These are phyloP conservation scores for Onychomys arenicola DNA, from an alignment of 2,797 vertebrate species.

Conservation along the genomic window DNA sequence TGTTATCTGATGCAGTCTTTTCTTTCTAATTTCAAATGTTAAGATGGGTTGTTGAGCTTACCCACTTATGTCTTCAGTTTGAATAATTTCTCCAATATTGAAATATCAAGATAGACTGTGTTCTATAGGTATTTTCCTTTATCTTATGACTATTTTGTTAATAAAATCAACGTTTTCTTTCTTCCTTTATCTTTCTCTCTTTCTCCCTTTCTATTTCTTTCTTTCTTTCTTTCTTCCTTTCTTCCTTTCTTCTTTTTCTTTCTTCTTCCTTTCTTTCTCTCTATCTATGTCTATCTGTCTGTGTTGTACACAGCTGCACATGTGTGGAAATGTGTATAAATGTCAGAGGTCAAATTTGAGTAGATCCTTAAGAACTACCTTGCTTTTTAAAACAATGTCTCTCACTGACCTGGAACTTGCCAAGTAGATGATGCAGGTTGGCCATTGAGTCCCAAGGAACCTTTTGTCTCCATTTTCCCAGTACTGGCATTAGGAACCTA, in stretches of 20 bases:
- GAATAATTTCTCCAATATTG: conserved; percentile 18
- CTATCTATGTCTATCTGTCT: background rate
- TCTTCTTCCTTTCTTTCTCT: background rate
- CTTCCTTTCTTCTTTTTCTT: background rate
- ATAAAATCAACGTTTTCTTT: background rate
- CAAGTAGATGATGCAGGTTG: background rate
- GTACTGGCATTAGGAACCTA: background rate
- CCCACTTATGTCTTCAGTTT: background rate
- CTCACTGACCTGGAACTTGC: background rate
- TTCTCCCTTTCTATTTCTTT: background rate
- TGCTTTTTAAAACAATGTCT: background rate
- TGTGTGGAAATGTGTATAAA: background rate
- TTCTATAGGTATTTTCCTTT: conserved; percentile 61
- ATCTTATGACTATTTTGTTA: conserved; percentile 60
- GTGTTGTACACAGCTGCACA: no score
- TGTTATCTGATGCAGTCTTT: conserved; percentile 26
- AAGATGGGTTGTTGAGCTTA: background rate
- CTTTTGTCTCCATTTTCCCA: background rate
- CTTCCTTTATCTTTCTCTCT: background rate
- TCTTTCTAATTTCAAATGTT: conserved; percentile 1
- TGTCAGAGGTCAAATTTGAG: background rate
- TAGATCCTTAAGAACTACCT: background rate
- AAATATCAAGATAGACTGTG: background rate
- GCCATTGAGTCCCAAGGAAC: background rate
- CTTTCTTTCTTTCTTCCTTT: background rate